A percentile compares a stretch with the other conserved stretches of the same genome.
Evolutionary conservation across 23 tunicate genomes (phyloP).

Genomic region (Botrylloides violaceus): DNA sequence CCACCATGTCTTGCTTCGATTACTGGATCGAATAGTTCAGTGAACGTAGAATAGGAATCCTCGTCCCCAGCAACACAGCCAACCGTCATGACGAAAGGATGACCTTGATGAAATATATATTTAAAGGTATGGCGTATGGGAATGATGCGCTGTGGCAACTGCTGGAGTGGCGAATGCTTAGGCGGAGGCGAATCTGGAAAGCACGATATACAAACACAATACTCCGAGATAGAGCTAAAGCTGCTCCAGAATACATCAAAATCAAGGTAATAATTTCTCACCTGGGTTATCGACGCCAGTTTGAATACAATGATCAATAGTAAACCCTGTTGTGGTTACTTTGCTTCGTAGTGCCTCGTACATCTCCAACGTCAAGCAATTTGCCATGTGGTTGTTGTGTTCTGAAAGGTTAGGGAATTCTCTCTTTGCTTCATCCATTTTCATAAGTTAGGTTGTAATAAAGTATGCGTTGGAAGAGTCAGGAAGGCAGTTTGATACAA

Average conservation of each 20-base stretch:
- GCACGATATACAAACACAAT: no score
- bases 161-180: no score
- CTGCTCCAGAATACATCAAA: neutral
- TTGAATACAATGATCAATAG: conserved; percentile 81
- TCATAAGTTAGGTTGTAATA: no score
- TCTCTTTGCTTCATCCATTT: conserved; percentile 15
- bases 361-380: conserved; percentile 60
- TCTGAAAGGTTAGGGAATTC: conserved; percentile 67
- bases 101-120: conserved; percentile 41
- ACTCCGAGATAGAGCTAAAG: no score
- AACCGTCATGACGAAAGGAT: conserved; percentile 98
- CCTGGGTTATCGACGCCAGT: conserved; percentile 99
- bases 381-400: conserved; percentile 97
- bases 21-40: conserved; percentile 92
- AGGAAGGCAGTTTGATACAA: no score
- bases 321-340: conserved; percentile 72
- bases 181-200: no score
- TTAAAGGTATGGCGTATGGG: neutral
- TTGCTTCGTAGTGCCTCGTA: conserved; percentile 47
- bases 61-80: conserved; percentile 99
- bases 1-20: conserved; percentile 91
- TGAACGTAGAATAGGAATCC: conserved; percentile 73
- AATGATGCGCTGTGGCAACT: neutral
- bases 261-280: conserved; percentile 16
- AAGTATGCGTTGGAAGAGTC: no score